These are phyloP conservation scores for Halcyon senegalensis DNA, from an alignment of 2,113 vertebrate species.

Conservation along the genomic window DNA sequence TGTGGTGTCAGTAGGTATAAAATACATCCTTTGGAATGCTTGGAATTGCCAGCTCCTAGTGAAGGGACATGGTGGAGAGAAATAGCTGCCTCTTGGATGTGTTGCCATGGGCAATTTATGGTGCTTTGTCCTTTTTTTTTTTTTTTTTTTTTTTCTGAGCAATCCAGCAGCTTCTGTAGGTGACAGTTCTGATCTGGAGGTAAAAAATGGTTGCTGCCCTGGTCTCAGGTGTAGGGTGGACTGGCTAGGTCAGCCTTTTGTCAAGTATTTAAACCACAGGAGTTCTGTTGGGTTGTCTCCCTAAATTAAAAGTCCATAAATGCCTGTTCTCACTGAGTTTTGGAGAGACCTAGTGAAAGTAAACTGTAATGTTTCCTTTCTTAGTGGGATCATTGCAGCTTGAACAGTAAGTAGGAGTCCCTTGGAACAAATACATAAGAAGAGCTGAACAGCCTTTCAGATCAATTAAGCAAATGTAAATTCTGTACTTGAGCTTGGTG, in stretches of 20 bases:
- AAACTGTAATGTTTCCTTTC: not conserved
- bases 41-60: not conserved
- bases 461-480: not conserved
- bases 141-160: not conserved
- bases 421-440: not conserved
- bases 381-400: not conserved
- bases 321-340: not conserved
- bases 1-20: not conserved
- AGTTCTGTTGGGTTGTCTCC: not conserved
- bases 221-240: not conserved
- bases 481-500: not conserved
- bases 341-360: not conserved
- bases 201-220: not conserved
- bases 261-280: not conserved
- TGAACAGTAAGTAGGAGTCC: not conserved
- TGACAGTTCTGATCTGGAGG: not conserved
- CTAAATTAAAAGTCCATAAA: not conserved
- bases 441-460: not conserved
- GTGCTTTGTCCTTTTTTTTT: not conserved
- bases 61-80: not conserved
- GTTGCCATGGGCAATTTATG: not conserved
- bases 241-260: not conserved
- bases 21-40: not conserved
- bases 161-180: not conserved
- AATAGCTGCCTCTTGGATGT: not conserved